Conservation (phyloP, 2,888 invertebrate genomes). For the Cacoxenus indagator region DNA sequence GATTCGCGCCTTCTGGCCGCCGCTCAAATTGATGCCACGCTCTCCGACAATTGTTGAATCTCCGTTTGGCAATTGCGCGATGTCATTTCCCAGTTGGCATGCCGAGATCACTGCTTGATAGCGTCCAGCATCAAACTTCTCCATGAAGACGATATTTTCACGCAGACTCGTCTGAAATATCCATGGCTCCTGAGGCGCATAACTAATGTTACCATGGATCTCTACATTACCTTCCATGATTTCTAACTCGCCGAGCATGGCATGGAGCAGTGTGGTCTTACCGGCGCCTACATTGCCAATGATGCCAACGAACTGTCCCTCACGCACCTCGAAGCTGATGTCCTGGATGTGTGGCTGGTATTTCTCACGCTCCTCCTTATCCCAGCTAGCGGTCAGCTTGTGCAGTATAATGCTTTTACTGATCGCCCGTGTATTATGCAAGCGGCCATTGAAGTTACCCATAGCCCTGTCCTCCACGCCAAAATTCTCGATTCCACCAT, state of each 20-base stretch:
- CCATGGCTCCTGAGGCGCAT: conserved; percentile 89
- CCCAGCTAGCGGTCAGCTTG: conserved; percentile 74
- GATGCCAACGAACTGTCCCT: conserved; percentile 70
- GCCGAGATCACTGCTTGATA: conserved; percentile 72
- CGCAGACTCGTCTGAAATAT: conserved; percentile 82
- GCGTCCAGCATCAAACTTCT: conserved; percentile 74
- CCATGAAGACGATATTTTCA: conserved; percentile 94
- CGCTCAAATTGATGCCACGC: conserved; percentile 79
- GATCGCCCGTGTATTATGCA: conserved; percentile 54
- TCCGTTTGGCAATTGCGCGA: conserved; percentile 74
- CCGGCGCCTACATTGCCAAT: conserved; percentile 83
- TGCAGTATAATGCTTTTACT: conserved; percentile 68
- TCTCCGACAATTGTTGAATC: conserved; percentile 75
- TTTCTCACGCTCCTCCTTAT: conserved; percentile 53
- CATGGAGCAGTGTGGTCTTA: conserved; percentile 80
- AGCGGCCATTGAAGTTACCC: conserved; percentile 51
- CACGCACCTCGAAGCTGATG: conserved; percentile 70
- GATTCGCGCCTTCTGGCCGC: conserved; percentile 83
- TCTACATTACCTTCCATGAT: conserved; percentile 74
- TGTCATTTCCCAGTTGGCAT: conserved; percentile 76
- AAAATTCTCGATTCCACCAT: conserved; percentile 56
- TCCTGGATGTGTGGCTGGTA: conserved; percentile 56
- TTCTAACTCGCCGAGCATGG: conserved; percentile 81
- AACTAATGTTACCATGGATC: conserved; percentile 78
- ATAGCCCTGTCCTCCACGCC: conserved; percentile 50